Conservation (phyloP, 2,113 vertebrate genomes). For the Pollimyrus isidori region DNA sequence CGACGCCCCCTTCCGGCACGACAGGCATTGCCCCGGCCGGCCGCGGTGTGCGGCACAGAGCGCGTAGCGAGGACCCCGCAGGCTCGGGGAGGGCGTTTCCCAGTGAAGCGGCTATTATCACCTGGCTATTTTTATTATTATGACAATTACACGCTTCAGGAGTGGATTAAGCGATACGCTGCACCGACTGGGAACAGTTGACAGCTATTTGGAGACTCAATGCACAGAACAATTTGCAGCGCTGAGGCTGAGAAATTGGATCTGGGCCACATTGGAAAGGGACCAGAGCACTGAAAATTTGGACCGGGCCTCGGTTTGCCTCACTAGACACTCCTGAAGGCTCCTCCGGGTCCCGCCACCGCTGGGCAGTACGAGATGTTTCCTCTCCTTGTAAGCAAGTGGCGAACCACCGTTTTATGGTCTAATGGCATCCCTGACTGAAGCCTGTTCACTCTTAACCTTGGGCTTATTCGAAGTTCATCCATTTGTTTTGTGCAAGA, state of each 20-base stretch:
- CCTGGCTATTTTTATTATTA: slow-evolving; percentile 74
- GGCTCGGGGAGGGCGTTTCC: slow-evolving; percentile 19
- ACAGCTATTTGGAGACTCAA: slow-evolving; percentile 73
- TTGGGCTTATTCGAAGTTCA: background rate
- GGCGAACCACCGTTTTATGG: background rate
- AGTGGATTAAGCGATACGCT: slow-evolving; percentile 67
- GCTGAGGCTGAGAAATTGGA: slow-evolving; percentile 68
- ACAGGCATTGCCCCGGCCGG: background rate
- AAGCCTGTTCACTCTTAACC: background rate
- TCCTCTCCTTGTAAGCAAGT: background rate
- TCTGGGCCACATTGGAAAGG: slow-evolving; percentile 70
- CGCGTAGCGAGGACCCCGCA: slow-evolving; percentile 42
- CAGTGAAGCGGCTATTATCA: slow-evolving; percentile 68
- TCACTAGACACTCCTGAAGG: background rate
- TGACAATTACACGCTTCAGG: slow-evolving; percentile 73
- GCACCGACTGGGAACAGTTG: slow-evolving; percentile 66
- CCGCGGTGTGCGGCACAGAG: slow-evolving; percentile 44
- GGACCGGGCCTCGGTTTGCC: slow-evolving; percentile 41
- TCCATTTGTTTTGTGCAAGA: background rate
- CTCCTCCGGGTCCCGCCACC: background rate
- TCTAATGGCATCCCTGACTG: background rate
- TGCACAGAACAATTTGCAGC: slow-evolving; percentile 73
- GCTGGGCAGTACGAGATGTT: background rate
- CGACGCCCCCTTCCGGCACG: background rate
- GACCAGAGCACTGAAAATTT: slow-evolving; percentile 61